Evolutionary conservation across 2,888 invertebrate species (phyloP).

Genomic region (Andrena camellia): DNA sequence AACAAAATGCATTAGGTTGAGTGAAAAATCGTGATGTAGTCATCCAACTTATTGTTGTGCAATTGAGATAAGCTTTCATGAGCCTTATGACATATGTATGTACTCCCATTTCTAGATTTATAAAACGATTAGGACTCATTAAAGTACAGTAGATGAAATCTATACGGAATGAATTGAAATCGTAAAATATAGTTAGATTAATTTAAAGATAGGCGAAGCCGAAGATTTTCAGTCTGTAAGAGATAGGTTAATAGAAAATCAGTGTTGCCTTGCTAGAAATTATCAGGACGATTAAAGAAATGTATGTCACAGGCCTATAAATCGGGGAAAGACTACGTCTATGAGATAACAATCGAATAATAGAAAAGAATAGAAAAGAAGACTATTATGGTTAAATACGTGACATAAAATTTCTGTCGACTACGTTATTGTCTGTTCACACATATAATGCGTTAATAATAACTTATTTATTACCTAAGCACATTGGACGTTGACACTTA

Average conservation of each 20-base stretch:
- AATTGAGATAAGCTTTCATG: not conserved
- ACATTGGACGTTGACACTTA: too few species aligned
- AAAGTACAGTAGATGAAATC: not conserved
- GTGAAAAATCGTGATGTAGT: too few species aligned
- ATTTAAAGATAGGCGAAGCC: not conserved
- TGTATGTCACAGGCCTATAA: not conserved
- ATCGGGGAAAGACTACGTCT: not conserved
- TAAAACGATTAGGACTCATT: not conserved
- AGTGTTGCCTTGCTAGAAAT: not conserved
- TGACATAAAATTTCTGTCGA: not conserved
- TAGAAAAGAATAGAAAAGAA: too few species aligned
- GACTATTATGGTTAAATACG: too few species aligned
- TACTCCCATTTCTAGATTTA: not conserved
- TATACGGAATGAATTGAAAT: not conserved
- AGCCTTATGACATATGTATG: not conserved
- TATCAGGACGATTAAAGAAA: not conserved
- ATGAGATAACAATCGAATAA: not conserved
- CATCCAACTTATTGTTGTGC: not conserved
- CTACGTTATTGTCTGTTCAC: too few species aligned
- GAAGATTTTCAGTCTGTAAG: not conserved
- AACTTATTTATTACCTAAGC: too few species aligned
- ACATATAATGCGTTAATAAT: too few species aligned
- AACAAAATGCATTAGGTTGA: too few species aligned
- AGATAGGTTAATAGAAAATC: not conserved
- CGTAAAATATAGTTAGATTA: not conserved